Conservation (phyloP, 2,113 vertebrate species). For the Chaenogobius annularis region DNA sequence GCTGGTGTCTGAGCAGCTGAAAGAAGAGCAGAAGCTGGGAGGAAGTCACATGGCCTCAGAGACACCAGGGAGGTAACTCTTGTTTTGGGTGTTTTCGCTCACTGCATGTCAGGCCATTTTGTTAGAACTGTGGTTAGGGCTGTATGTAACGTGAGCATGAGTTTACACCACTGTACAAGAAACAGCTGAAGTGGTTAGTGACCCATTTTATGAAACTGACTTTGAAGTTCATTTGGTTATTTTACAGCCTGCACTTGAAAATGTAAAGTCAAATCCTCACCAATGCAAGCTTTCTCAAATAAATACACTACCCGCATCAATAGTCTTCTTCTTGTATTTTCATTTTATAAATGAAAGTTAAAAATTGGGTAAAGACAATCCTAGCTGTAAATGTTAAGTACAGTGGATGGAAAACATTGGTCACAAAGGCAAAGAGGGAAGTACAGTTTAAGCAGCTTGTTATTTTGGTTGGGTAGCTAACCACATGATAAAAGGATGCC, state of each 20-base stretch:
- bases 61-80: slow-evolving; percentile 61
- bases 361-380: not conserved
- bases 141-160: not conserved
- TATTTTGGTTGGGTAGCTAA: slow-evolving; percentile 48
- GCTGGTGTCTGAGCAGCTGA: slow-evolving; percentile 21
- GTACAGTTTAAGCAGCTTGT: slow-evolving; percentile 38
- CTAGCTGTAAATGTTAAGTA: slow-evolving; percentile 11
- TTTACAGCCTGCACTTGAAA: no score
- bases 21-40: slow-evolving; percentile 46
- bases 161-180: not conserved
- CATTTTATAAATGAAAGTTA: not conserved
- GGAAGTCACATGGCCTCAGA: slow-evolving; percentile 77
- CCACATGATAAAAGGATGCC: slow-evolving; percentile 59
- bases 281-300: no score
- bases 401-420: not conserved
- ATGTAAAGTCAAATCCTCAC: no score
- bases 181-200: not conserved
- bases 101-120: not conserved
- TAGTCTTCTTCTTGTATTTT: not conserved
- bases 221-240: no score
- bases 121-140: not conserved
- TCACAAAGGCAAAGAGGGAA: slow-evolving; percentile 35
- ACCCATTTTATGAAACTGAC: not conserved
- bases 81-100: slow-evolving; percentile 37
- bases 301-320: no score